phyloP scores from a whole-genome alignment of 1,140 invertebrate genomes.

The Epicauta chinensis region DNA sequence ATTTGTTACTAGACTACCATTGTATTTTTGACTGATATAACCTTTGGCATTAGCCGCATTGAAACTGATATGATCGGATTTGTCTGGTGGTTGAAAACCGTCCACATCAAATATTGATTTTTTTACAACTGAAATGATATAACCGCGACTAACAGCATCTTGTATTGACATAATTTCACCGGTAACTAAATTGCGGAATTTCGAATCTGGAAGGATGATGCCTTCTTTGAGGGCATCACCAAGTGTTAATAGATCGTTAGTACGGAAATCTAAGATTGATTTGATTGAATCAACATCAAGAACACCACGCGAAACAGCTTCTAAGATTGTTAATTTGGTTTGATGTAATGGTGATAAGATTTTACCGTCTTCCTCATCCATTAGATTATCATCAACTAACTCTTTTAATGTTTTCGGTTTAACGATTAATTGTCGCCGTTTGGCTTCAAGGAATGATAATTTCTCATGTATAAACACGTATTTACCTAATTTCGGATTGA shows the following conservation, averaged over 20 bases:
- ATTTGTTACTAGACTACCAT: slow-evolving; percentile 65
- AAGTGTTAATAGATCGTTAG: slow-evolving; percentile 73
- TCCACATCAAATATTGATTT: slow-evolving; percentile 89
- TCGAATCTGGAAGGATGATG: slow-evolving; percentile 66
- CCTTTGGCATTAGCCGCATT: slow-evolving; percentile 78
- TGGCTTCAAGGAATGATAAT: slow-evolving; percentile 72
- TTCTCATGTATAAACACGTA: slow-evolving; percentile 78
- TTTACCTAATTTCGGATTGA: slow-evolving; percentile 71
- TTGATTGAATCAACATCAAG: slow-evolving; percentile 75
- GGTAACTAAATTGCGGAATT: slow-evolving; percentile 65
- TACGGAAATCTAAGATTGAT: slow-evolving; percentile 74
- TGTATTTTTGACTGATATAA: slow-evolving; percentile 66
- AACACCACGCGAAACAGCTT: slow-evolving; percentile 78
- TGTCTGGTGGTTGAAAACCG: slow-evolving; percentile 78
- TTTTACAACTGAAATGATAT: slow-evolving; percentile 81
- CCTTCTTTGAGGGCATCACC: slow-evolving; percentile 74
- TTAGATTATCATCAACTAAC: slow-evolving; percentile 69
- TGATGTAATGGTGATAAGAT: slow-evolving; percentile 75
- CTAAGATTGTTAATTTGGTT: slow-evolving; percentile 67
- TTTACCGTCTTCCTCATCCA: slow-evolving; percentile 69
- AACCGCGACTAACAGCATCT: slow-evolving; percentile 78
- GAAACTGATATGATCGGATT: slow-evolving; percentile 77
- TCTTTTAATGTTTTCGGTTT: slow-evolving; percentile 90
- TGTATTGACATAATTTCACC: slow-evolving; percentile 65
- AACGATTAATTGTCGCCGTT: slow-evolving; percentile 67